These are phyloP conservation scores for Spodoptera litura DNA, from an alignment of 1,140 invertebrate species.

Conservation along the genomic window DNA sequence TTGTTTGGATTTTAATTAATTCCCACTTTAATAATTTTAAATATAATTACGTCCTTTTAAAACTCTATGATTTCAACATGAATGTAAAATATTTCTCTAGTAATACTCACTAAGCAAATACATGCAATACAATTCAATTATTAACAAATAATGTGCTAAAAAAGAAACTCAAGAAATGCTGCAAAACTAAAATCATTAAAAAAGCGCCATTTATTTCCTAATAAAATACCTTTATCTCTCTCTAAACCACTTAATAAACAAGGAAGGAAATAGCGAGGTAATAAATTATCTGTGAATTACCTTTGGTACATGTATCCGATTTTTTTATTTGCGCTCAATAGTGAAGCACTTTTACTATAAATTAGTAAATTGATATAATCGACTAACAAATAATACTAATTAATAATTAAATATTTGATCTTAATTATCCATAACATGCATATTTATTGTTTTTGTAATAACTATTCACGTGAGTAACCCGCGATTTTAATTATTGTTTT, in stretches of 20 bases:
- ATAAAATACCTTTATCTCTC: slow-evolving; percentile 7
- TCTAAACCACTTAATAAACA: slow-evolving; percentile 4
- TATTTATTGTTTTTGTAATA: neutral
- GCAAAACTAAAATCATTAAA: neutral
- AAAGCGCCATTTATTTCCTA: neutral
- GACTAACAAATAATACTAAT: too few relatives aligned
- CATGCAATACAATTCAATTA: neutral
- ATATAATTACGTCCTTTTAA: neutral
- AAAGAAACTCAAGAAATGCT: neutral
- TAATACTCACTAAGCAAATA: neutral
- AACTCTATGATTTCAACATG: neutral
- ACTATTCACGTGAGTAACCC: neutral
- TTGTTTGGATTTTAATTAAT: too few relatives aligned
- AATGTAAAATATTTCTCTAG: too few relatives aligned
- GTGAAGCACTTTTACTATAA: neutral
- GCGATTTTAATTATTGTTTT: too few relatives aligned
- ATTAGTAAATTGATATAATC: neutral
- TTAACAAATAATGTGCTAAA: neutral
- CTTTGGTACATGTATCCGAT: slow-evolving; percentile 39
- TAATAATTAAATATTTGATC: too few relatives aligned
- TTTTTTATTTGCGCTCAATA: slow-evolving; percentile 28
- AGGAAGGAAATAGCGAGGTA: slow-evolving; percentile 24
- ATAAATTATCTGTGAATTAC: slow-evolving; percentile 43
- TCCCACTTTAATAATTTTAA: neutral
- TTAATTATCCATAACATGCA: too few relatives aligned